Conservation (phyloP, 2,888 invertebrate species). For the Odiellus spinosus region DNA sequence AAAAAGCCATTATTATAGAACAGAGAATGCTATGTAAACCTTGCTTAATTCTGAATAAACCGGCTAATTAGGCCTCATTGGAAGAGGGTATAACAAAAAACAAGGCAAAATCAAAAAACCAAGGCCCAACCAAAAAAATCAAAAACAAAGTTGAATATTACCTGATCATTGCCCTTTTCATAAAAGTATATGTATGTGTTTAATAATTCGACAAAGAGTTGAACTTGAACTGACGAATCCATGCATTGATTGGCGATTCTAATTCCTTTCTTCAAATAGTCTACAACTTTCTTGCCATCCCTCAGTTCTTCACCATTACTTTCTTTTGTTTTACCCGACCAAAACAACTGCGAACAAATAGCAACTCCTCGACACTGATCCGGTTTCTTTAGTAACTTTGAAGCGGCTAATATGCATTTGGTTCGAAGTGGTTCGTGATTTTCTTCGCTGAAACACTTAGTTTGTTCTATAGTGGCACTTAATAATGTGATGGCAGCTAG, state of each 20-base stretch:
- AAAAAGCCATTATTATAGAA: too few relatives aligned
- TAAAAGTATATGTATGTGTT: constrained; percentile 86
- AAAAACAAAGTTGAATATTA: background rate
- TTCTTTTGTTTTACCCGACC: constrained; percentile 51
- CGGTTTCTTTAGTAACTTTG: constrained; percentile 89
- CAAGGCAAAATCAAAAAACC: too few relatives aligned
- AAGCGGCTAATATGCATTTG: constrained; percentile 87
- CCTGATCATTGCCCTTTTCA: constrained; percentile 55
- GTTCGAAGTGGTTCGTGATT: constrained; percentile 91
- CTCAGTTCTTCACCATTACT: constrained; percentile 23
- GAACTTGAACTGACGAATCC: constrained; percentile 91
- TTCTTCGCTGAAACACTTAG: constrained; percentile 86
- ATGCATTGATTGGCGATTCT: constrained; percentile 93
- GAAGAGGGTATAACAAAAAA: too few relatives aligned
- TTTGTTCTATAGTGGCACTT: constrained; percentile 86
- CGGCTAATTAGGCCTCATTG: too few relatives aligned
- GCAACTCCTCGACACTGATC: constrained; percentile 94
- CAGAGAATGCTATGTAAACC: too few relatives aligned
- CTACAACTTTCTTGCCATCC: constrained; percentile 77
- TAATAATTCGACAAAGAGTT: constrained; percentile 82
- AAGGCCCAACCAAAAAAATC: too few relatives aligned
- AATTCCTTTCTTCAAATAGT: constrained; percentile 87
- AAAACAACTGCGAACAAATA: constrained; percentile 87
- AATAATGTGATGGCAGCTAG: constrained; percentile 88
- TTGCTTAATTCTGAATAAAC: too few relatives aligned